A percentile compares a stretch with the other conserved stretches of the same genome.
phyloP scores from a whole-genome alignment of 2,888 invertebrate genomes.

The Epinotia bilunana region DNA sequence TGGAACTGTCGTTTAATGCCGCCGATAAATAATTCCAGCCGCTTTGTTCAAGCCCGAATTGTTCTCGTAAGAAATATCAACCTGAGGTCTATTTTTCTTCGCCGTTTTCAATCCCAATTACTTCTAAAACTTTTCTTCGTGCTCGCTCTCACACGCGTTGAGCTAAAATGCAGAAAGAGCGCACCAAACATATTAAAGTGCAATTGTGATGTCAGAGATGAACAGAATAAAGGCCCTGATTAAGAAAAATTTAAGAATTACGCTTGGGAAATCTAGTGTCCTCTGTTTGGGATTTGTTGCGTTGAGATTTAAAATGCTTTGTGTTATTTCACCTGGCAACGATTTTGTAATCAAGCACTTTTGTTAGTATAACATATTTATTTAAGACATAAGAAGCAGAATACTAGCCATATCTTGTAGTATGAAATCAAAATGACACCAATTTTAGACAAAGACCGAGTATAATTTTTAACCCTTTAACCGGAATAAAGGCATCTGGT shows the following conservation, averaged over 20 bases:
- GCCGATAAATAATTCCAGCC: slow-evolving; percentile 57
- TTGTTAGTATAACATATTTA: too few species aligned
- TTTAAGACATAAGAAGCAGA: too few species aligned
- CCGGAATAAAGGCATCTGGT: too few species aligned
- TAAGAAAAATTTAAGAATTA: slow-evolving; percentile 7
- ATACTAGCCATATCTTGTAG: too few species aligned
- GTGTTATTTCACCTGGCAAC: background rate
- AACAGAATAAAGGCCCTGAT: background rate
- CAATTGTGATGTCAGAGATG: too few species aligned
- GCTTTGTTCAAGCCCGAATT: slow-evolving; percentile 32
- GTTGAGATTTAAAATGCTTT: background rate
- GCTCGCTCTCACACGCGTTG: background rate
- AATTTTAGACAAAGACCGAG: too few species aligned
- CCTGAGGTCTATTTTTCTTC: background rate
- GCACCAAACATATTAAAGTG: background rate
- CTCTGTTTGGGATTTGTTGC: background rate
- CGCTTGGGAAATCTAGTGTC: slow-evolving; percentile 20
- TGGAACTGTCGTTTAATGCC: slow-evolving; percentile 54
- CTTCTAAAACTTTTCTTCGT: background rate
- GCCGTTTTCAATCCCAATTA: background rate
- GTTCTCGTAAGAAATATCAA: background rate
- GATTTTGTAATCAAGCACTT: too few species aligned
- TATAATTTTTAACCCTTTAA: too few species aligned
- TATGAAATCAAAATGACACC: too few species aligned
- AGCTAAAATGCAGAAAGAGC: too few species aligned